phyloP scores from a whole-genome alignment of 2,797 vertebrate genomes.

The Enteromius anoplus region DNA sequence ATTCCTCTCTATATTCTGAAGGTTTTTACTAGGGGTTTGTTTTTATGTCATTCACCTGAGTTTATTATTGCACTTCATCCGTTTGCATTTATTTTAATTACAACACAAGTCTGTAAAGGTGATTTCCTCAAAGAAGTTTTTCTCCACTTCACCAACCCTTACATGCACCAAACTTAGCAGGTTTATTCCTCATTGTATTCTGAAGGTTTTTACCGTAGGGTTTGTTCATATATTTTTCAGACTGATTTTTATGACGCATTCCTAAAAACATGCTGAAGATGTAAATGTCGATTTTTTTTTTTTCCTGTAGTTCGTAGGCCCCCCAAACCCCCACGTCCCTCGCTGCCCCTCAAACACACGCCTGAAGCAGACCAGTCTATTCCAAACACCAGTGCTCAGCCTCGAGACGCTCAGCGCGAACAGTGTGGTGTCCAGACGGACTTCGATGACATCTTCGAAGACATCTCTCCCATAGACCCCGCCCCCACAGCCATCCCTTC shows the following conservation, averaged over 20 bases:
- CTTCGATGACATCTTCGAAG: conserved; percentile 34
- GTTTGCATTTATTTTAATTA: background rate
- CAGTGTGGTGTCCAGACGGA: conserved; percentile 55
- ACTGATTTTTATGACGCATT: no score
- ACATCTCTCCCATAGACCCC: conserved; percentile 29
- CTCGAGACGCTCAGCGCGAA: background rate
- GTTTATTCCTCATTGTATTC: no score
- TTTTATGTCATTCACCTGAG: background rate
- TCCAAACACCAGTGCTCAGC: background rate
- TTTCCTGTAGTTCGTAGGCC: conserved; percentile 75
- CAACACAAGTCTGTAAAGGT: background rate
- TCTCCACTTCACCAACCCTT: background rate
- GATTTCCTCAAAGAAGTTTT: background rate
- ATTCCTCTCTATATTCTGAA: background rate
- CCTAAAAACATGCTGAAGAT: background rate
- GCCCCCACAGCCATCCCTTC: background rate
- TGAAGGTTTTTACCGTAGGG: no score
- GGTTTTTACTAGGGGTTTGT: background rate
- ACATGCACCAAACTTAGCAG: no score
- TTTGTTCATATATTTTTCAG: no score
- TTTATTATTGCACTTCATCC: background rate
- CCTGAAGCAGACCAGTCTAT: conserved; percentile 5
- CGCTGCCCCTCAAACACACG: conserved; percentile 42
- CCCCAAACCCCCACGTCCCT: conserved; percentile 81
- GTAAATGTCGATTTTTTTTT: no score